Base-by-base conservation (phyloP, 2,888 invertebrate genomes). In the Scaptomyza tumidula region DNA sequence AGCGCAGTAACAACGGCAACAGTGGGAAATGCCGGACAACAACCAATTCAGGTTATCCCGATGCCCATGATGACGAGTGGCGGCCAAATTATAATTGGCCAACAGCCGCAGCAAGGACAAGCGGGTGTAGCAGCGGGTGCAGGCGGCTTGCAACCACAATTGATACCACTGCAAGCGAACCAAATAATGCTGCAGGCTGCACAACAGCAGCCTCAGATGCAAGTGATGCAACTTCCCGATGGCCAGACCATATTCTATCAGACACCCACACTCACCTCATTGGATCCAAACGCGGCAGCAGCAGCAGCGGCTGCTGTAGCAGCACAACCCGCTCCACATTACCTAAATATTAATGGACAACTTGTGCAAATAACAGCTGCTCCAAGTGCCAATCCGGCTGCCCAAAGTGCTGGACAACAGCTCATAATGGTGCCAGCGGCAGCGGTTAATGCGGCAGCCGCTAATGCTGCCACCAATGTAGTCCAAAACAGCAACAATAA, bases 231-330 rank as follows among this genome's bases (percentile, higher is more conserved):
- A 91, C 96, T 98, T 0, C 94, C 97, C 0, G 98, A 98, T 92
- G 98, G 98, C 1, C 98, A 98, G 92, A 97, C 98, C 0, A 96
- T 97, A 82, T 97, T 97, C 91, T 91, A 91, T 69, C 98, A 98
- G 90, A 97, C 89, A 14, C 80, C 90, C n/a, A 79, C 86, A 10
- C 71, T 88, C 16, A 56, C 88, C 37, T 66, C 76, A 5, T 65
- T 72, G 45, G 88, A 89, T 55, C 72, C 89, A 1, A 79, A 78
- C 52, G 53, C 80, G 14, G 58, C 66, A 10, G 71, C 76, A 6
- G 75, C 71, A 24, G 50, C 52, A 27, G 69, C 88, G 1, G 82
- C 84, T 11, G 78, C 71, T 5, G 69, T 61, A 0, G 75, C 82
- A 1, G 68, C 86, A 11, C 85, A 81, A 24, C 78, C 67, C 19